Base-by-base conservation (phyloP, 2,113 vertebrate genomes). In the Girardinichthys multiradiatus region DNA sequence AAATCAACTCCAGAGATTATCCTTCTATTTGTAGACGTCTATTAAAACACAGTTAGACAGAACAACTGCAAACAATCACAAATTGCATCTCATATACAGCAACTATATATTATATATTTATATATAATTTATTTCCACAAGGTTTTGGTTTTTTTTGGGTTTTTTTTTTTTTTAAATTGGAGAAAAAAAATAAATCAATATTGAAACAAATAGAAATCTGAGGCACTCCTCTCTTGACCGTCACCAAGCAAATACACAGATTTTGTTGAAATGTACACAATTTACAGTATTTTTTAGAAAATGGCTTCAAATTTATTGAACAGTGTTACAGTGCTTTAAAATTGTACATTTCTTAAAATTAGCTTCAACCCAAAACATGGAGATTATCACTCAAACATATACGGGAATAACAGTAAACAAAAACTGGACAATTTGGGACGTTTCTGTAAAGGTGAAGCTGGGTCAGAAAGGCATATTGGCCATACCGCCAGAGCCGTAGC, bases 1-100 rank as follows among this genome's bases (percentile, higher is more conserved):
- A 54, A 87, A 80, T 80, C 66, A 60, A 82, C 64, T 30, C 61
- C 72, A 82, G 83, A 89, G 86, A 84, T 91, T 84, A 86, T 84
- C 90, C 65, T 93, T 94, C 89, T 93, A 92, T 92, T 94, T 94
- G 93, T 94, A 94, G 94, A 95, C 94, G 94, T 95, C 94, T 96
- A 96, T 95, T 96, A 96, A 96, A 97, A 97, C 95, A 97, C 96
- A 96, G 95, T 96, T 95, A 95, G 95, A 97, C 95, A 95, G 94
- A 95, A 96, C 96, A 95, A 94, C 89, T 96, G 95, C 95, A 97
- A 95, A 96, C 95, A 93, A 94, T 95, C 96, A 97, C 96, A 94
- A 95, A 94, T 95, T 92, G 92, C 88, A 92, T 94, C 92, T 94
- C 96, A 98, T 97, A 92, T 97, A 98, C 96, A 97, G 95, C 95